Evolutionary conservation across 1,140 invertebrate genomes (phyloP), one percentile per base, ranked within the genome.

Genomic region (Mamestra configurata): DNA sequence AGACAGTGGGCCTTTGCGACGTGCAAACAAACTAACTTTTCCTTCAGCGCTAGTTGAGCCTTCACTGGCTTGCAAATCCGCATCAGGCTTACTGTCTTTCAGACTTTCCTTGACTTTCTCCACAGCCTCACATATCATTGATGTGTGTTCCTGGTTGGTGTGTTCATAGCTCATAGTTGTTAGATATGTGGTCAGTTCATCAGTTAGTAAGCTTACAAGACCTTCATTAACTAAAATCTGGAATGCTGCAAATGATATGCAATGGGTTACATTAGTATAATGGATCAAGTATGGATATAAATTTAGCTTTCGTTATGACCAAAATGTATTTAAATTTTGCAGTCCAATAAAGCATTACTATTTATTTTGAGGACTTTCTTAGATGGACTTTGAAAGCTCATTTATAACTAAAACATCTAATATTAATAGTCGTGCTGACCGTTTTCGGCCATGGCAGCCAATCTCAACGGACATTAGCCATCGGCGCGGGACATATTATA

Each of bases 101-200:
- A 59, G 64, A 64, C 70, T 66, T 68, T 51, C 46, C 75, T 83
- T 80, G 57, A 53, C 11, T 71, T 79, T 83, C 11, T 72, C 73
- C 15, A 59, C 70, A 31, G 59, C 27, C 51, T 81, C 83, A 80
- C 24, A 82, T 24, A 79, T 15, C 24, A 77, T 61, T 3, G 81
- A 57, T 18, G n/a, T 43, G 20, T 82, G 59, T 51, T 90, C 86
- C n/a, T 80, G 72, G 40, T 81, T 82, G 46, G 84, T 86, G 75
- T 95, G 95, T 81, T 95, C 93, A 82, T 87, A 92, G 75, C 93
- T 89, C 94, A 95, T 95, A n/a, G 90, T 93, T 43, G 75, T 79
- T 35, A 95, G 70, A 79, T 95, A 93, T 24, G 86, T 85, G 55
- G 84, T 91, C 37, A 95, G 83, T 85, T 95, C 93, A 53, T 94